phyloP scores from a whole-genome alignment of 2,888 invertebrate species.

The Auanema sp. region DNA sequence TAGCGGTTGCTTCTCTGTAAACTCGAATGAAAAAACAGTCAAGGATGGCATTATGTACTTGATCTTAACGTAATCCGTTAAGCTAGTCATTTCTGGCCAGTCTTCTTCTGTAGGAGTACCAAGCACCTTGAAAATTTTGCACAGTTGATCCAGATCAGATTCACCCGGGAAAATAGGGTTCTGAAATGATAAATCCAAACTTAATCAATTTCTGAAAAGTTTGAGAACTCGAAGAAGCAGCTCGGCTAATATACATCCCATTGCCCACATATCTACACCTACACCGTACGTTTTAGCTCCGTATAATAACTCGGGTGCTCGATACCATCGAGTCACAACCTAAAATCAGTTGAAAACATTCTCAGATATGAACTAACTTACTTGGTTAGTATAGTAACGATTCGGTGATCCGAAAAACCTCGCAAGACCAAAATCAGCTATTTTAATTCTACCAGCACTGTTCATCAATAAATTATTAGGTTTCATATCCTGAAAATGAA shows the following conservation, averaged over 20 bases:
- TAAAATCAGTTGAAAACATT: background rate
- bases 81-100: slow-evolving; percentile 77
- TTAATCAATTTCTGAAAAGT: background rate
- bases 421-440: slow-evolving; percentile 98
- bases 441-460: slow-evolving; percentile 86
- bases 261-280: slow-evolving; percentile 98
- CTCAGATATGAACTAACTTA: slow-evolving; percentile 11
- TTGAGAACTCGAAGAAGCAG: slow-evolving; percentile 69
- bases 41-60: slow-evolving; percentile 69
- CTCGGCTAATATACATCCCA: slow-evolving; percentile 96
- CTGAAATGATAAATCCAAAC: slow-evolving; percentile 57
- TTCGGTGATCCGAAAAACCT: slow-evolving; percentile 95
- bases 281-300: slow-evolving; percentile 92
- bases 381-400: slow-evolving; percentile 86
- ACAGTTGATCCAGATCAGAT: slow-evolving; percentile 92
- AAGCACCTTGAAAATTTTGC: slow-evolving; percentile 88
- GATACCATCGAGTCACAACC: slow-evolving; percentile 63
- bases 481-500: slow-evolving; percentile 78
- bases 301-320: slow-evolving; percentile 83
- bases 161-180: slow-evolving; percentile 94
- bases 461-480: slow-evolving; percentile 97
- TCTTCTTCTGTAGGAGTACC: slow-evolving; percentile 88
- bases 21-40: background rate
- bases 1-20: slow-evolving; percentile 1
- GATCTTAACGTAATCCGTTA: slow-evolving; percentile 91